A percentile compares a stretch with the other conserved stretches of the same genome.
Conservation (phyloP, 2,113 vertebrate species). For the Physeter macrocephalus region DNA sequence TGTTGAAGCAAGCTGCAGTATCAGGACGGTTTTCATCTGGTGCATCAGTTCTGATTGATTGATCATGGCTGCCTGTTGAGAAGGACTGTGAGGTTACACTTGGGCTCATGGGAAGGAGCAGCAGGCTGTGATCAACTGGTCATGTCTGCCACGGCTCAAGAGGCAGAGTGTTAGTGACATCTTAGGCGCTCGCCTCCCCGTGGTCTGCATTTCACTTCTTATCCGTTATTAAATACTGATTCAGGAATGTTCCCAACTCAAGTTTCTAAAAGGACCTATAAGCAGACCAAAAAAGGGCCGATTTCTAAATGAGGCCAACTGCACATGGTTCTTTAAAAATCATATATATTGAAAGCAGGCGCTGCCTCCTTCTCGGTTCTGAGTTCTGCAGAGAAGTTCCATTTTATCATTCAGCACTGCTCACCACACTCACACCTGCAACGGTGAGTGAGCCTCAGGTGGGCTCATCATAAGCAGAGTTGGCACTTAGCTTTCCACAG, state of each 20-base stretch:
- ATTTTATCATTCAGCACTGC: neutral
- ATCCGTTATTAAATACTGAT: neutral
- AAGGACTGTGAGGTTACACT: neutral
- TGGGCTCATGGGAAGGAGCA: neutral
- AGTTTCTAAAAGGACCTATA: neutral
- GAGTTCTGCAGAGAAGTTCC: neutral
- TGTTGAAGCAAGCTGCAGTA: neutral
- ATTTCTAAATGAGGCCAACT: neutral
- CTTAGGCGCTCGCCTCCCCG: fast-evolving
- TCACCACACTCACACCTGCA: neutral
- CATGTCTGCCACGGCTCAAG: neutral
- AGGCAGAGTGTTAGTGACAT: fast-evolving
- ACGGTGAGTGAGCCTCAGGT: neutral
- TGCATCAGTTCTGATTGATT: neutral
- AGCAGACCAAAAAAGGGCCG: neutral
- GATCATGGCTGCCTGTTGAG: neutral
- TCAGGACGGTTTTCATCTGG: neutral
- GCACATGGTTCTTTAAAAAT: neutral
- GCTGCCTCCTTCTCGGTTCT: neutral
- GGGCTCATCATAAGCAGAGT: neutral
- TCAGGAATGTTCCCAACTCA: neutral
- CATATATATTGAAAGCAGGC: neutral
- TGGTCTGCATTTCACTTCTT: neutral
- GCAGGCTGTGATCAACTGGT: neutral
- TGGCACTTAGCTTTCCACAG: neutral